phyloP scores from a whole-genome alignment of 2,888 invertebrate genomes.

The Mimachlamys varia region DNA sequence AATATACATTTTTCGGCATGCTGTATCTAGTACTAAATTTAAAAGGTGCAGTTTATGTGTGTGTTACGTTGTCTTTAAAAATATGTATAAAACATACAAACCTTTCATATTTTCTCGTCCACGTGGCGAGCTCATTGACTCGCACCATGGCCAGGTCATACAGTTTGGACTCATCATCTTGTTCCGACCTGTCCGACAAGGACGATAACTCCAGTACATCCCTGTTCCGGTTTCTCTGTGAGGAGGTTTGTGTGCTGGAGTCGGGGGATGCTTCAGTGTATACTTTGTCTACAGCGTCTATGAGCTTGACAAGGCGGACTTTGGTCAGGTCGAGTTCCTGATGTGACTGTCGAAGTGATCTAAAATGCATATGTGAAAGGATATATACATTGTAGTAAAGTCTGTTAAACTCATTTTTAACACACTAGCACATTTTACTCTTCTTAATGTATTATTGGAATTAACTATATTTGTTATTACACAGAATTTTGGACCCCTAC shows the following conservation, averaged over 20 bases:
- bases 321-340: background rate
- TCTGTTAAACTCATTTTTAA: no score
- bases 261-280: background rate
- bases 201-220: background rate
- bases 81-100: background rate
- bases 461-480: no score
- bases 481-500: no score
- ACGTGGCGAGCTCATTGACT: background rate
- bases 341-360: conserved; percentile 2
- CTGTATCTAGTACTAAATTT: no score
- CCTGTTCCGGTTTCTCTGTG: background rate
- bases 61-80: no score
- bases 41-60: no score
- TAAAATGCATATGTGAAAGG: background rate
- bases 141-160: background rate
- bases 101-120: background rate
- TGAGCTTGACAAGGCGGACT: background rate
- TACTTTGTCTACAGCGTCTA: background rate
- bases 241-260: background rate
- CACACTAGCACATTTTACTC: no score
- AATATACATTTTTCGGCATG: no score
- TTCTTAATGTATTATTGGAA: no score
- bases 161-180: background rate
- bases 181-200: background rate
- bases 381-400: background rate